These are phyloP conservation scores for Lasius platythorax DNA, from an alignment of 2,888 invertebrate genomes.

Conservation along the genomic window DNA sequence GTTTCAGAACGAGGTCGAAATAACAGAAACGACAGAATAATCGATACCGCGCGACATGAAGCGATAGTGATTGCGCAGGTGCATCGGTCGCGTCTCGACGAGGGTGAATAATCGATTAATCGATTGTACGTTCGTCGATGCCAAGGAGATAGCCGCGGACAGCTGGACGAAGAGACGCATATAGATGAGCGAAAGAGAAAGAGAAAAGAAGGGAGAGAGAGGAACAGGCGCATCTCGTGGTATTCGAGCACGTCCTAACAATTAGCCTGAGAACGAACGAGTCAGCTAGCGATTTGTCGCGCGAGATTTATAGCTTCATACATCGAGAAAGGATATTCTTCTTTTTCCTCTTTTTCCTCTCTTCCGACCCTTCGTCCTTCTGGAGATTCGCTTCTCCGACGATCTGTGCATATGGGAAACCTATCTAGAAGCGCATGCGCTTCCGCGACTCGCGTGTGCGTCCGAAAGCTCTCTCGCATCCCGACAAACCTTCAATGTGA, in stretches of 20 bases:
- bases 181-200: constrained; percentile 32
- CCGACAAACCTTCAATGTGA: constrained; percentile 71
- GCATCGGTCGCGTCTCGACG: constrained; percentile 48
- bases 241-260: constrained; percentile 80
- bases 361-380: constrained; percentile 33
- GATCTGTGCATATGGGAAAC: constrained; percentile 61
- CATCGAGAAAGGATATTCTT: constrained; percentile 66
- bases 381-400: constrained; percentile 46
- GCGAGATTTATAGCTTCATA: constrained; percentile 82
- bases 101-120: constrained; percentile 78
- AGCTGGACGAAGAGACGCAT: constrained; percentile 37
- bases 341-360: background rate
- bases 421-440: constrained; percentile 49
- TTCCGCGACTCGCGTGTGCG: constrained; percentile 38
- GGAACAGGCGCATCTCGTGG: constrained; percentile 57
- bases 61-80: constrained; percentile 63
- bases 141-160: constrained; percentile 42
- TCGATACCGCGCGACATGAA: constrained; percentile 25
- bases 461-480: constrained; percentile 54
- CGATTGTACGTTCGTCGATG: constrained; percentile 75
- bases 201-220: constrained; percentile 38
- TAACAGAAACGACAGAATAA: constrained; percentile 49
- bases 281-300: constrained; percentile 81
- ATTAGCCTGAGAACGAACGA: constrained; percentile 81
- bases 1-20: constrained; percentile 18